Base-by-base conservation (phyloP, 1,140 invertebrate species). In the Drosophila repleta region DNA sequence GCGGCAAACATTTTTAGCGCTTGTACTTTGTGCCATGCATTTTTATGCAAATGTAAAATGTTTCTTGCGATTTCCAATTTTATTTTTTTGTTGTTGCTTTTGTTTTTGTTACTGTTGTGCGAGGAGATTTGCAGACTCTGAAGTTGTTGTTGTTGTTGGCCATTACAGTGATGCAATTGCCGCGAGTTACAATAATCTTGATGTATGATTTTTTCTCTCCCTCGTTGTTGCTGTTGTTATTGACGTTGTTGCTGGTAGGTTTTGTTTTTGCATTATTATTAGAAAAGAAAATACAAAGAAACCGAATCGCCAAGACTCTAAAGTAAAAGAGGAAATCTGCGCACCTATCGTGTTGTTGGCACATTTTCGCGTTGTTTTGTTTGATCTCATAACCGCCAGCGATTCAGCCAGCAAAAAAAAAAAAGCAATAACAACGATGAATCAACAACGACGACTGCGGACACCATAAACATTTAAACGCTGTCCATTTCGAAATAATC, bases 11-110 rank as follows among this genome's bases (percentile, higher is more conserved):
- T 88, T 88, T 89, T 88, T 89, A 88, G 76, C 79, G 76, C 83
- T 88, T 83, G 84, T 88, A 76, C 76, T 88, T 60, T 72, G 52
- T 88, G 83, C 83, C 69, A 79, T 83, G 83, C 67, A 88, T 88
- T 88, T 88, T 88, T 88, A 88, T 88, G 83, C 83, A 88, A 88
- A 88, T 88, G 83, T 88, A 88, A 88, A 88, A 88, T 88, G 84
- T 88, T 89, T 88, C 79, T 87, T 79, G 78, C 83, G 82, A 87
- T 87, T 87, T 83, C 75, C 78, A 82, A 82, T 85, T 82, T 61
- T 78, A 8, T 43, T 41, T 41, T 39, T 41, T 17, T n/a, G n/a
- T n/a, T n/a, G n/a, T 41, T 41, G 39, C 17, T 68, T n/a, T 37
- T 57, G 21, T 69, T 62, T 52, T 69, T 20, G 29, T 56, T 45